These are phyloP conservation scores for Rhodophaea formosa DNA, from an alignment of 2,888 invertebrate genomes.

Conservation along the genomic window DNA sequence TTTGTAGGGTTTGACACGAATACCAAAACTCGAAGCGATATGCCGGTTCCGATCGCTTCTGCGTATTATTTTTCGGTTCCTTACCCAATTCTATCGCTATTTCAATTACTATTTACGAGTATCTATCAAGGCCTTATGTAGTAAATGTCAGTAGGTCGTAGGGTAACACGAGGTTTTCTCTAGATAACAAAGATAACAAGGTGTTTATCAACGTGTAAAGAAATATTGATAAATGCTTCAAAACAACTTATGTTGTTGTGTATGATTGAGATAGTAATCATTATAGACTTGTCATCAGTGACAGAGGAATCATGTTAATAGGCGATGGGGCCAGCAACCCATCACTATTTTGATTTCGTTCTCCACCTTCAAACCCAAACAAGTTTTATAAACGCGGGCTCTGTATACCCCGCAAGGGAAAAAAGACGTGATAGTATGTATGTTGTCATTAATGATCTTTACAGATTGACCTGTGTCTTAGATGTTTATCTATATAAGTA, in stretches of 20 bases:
- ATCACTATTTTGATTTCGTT: too few relatives aligned
- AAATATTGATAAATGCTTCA: conserved; percentile 7
- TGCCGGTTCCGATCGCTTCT: too few relatives aligned
- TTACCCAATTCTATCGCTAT: not conserved
- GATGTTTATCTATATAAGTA: too few relatives aligned
- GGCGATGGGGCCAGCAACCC: too few relatives aligned
- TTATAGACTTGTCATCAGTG: not conserved
- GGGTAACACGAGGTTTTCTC: conserved; percentile 6
- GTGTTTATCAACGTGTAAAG: conserved; percentile 5
- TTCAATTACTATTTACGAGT: conserved; percentile 1
- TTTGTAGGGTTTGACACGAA: too few relatives aligned
- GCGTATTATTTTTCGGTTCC: not conserved
- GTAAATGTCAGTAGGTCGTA: conserved; percentile 8
- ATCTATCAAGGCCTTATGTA: conserved; percentile 6
- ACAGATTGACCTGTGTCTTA: too few relatives aligned
- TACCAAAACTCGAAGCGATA: too few relatives aligned
- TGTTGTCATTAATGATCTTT: too few relatives aligned
- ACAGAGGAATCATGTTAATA: not conserved
- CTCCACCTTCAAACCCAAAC: too few relatives aligned
- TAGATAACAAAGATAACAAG: conserved; percentile 11
- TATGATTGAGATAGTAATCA: not conserved
- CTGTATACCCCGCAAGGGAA: too few relatives aligned
- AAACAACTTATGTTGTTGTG: conserved; percentile 14
- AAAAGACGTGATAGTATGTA: too few relatives aligned
- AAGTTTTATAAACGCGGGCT: too few relatives aligned